Base-by-base conservation (phyloP, 92 coral and sea anemone genomes). In the Porites divaricata region DNA sequence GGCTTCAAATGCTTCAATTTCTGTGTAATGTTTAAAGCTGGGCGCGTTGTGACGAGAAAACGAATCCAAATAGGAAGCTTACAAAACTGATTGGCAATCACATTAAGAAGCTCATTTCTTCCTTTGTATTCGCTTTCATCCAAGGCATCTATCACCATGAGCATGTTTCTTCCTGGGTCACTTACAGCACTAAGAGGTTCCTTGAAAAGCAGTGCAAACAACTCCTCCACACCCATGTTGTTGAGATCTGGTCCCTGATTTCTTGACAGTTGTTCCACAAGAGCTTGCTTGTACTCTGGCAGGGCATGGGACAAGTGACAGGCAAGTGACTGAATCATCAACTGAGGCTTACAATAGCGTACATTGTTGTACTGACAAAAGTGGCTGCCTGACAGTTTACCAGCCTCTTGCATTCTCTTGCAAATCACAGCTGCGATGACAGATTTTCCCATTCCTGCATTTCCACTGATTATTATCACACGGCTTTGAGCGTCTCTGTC, bases 71-170 rank as follows among this genome's bases (percentile, higher is more conserved):
- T 19, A 10, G 94, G 94, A 24, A 88, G 80, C 58, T 63, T 70
- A 66, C 70, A 74, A 24, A 91, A 76, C 12, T 85, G 89, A 12
- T 72, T 70, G 3, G 92, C 74, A 64, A 91, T 80, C 25, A 91
- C 74, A 22, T 91, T 73, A 17, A 81, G 71, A 61, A 88, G 58
- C 67, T 84, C 92, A 45, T 80, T 67, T 16, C 87, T 85, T 49
- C 86, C 82, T 16, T 76, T 20, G 86, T 62, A 80, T 9, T 91
- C 94, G 50, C 87, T 70, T 81, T 91, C 95, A 50, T 91, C 95
- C 8, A 91, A 63, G 17, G 15, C 59, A 15, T 54, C 59, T 54
- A 54, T 10, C 17, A 54, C 59, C 12, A 54, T 54, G 59, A 54
- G 59, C 59, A 54, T 54, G 59, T 54, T 54, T 15, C 59, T 9